Base-by-base conservation (phyloP, 1,140 invertebrate species). In the Saccostrea echinata region DNA sequence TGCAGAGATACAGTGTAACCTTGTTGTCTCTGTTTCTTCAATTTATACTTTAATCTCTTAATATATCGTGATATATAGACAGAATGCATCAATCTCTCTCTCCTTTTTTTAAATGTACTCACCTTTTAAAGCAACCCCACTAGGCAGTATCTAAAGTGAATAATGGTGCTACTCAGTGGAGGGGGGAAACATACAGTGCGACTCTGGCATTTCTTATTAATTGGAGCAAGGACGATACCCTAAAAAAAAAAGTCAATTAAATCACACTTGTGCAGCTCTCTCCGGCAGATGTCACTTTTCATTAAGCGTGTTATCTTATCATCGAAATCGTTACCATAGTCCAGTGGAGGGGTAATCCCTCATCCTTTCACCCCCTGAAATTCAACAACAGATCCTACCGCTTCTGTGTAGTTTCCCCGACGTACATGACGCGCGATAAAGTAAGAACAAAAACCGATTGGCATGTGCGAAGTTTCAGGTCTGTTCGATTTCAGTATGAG, bases 231-330 rank as follows among this genome's bases (percentile, higher is more conserved):
- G 27, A 76, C 24, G 68, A 76, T 76, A 30, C 68, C 43, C 68
- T 13, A 76, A 76, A 76, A 76, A 76, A 76, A 76, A 76, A 76
- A 24, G 68, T 76, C 68, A 76, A 76, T 76, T 76, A 76, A 76
- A 30, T 76, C 68, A 30, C 68, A 76, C 24, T 30, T 76, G 27
- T 76, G 27, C 12, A 76, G 68, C 27, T 13, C 24, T 76, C 68
- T 76, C 68, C 68, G 68, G 27, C 68, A 76, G 68, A 76, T 76
- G 68, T 76, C 68, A 33, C 68, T 76, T 76, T 76, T 76, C 68
- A 76, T 76, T 33, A 76, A 30, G 27, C 12, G 30, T 76, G 68
- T 27, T 76, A 76, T 76, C 68, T 76, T 76, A 76, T 76, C 68
- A 76, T 27, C 27, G 68, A 33, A 76, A 33, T 30, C 68, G 27